A percentile compares a stretch with the other conserved stretches of the same genome.
Conservation (phyloP, 2,888 invertebrate genomes). For the Matsumyia berberina region DNA sequence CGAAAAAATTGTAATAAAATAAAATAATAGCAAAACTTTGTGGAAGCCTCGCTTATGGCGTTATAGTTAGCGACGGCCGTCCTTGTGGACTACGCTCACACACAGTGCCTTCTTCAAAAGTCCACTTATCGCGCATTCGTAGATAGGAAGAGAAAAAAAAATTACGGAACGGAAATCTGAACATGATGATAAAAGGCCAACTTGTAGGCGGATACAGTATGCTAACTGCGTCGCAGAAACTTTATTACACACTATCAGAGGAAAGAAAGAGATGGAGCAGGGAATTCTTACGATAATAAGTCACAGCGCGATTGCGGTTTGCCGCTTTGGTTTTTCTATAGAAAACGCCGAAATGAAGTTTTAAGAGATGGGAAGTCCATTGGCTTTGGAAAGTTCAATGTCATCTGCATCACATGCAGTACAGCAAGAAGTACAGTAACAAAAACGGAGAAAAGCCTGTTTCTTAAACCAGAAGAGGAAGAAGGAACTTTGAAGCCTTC, state of each 20-base stretch:
- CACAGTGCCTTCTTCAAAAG: background rate
- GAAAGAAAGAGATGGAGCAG: constrained; percentile 2
- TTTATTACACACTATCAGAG: constrained; percentile 8
- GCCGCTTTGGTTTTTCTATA: no score
- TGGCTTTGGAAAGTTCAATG: no score
- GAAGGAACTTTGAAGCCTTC: no score
- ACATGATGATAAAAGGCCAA: constrained; percentile 42
- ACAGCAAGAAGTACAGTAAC: no score
- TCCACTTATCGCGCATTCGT: constrained; percentile 29
- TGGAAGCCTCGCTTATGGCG: constrained; percentile 12
- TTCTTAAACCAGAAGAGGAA: no score
- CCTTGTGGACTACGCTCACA: constrained; percentile 10
- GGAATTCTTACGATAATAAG: background rate
- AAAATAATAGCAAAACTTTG: constrained; percentile 42
- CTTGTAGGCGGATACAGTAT: constrained; percentile 38
- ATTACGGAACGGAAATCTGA: constrained; percentile 54
- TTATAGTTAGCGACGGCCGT: constrained; percentile 13
- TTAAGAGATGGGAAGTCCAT: no score
- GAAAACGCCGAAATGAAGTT: no score
- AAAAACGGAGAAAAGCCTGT: no score
- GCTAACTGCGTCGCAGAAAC: constrained; percentile 47
- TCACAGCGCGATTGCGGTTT: no score
- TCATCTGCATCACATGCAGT: no score
- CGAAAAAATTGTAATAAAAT: constrained; percentile 3
- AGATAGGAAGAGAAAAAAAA: constrained; percentile 6